phyloP scores from a whole-genome alignment of 2,888 invertebrate species.

The Epinotia ramella region DNA sequence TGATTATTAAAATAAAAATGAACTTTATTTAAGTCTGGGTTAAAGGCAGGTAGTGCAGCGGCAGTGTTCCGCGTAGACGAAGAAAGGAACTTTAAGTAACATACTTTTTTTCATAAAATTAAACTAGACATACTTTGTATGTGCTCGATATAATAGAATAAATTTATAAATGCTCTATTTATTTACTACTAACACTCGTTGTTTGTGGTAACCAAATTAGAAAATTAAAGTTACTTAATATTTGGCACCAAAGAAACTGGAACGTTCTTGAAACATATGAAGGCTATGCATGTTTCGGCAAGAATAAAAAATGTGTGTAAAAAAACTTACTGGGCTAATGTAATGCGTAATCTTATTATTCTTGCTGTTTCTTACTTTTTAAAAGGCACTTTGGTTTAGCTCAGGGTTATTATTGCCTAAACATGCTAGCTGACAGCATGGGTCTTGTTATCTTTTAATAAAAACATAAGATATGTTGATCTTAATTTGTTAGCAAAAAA shows the following conservation, averaged over 20 bases:
- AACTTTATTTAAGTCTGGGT: neutral
- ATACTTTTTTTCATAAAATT: constrained; percentile 22
- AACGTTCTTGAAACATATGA: constrained; percentile 33
- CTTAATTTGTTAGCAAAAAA: neutral
- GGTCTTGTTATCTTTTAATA: neutral
- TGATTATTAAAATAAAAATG: neutral
- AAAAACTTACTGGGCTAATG: constrained; percentile 25
- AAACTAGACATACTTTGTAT: constrained; percentile 44
- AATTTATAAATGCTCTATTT: constrained; percentile 63
- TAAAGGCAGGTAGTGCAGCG: constrained; percentile 9
- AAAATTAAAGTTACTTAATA: constrained; percentile 49
- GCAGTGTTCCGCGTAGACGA: constrained; percentile 33
- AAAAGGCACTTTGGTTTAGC: constrained; percentile 42
- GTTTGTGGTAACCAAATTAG: constrained; percentile 49
- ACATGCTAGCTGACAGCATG: constrained; percentile 16
- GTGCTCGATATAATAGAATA: constrained; percentile 30
- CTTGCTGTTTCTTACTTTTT: constrained; percentile 26
- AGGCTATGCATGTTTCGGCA: constrained; percentile 34
- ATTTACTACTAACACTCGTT: constrained; percentile 53
- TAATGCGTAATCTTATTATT: constrained; percentile 20
- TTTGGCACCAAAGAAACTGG: constrained; percentile 52
- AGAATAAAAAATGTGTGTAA: constrained; percentile 7
- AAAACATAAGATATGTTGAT: neutral
- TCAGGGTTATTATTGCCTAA: constrained; percentile 37
- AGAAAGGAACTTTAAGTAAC: constrained; percentile 17